Evolutionary conservation across 2,113 vertebrate species (phyloP).

Genomic region (Halichoerus grypus): DNA sequence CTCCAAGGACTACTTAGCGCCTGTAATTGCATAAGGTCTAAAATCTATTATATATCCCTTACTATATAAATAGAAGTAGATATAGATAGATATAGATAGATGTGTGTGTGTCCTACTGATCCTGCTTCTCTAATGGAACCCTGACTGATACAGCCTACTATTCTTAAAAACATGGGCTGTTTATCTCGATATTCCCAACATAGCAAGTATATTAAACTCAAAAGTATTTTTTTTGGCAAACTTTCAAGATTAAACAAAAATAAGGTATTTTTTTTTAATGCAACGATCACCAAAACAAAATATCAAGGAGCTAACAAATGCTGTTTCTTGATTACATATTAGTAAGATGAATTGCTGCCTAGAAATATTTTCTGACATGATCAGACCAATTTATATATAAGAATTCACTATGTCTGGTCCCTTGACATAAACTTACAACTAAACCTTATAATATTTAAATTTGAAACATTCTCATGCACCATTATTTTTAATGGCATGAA

Average conservation of each 20-base stretch:
- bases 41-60: background rate
- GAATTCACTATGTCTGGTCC: background rate
- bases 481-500: background rate
- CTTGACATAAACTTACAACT: background rate
- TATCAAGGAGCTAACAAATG: background rate
- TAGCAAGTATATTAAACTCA: background rate
- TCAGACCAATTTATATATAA: background rate
- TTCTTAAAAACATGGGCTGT: background rate
- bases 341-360: background rate
- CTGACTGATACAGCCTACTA: background rate
- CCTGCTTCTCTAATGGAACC: background rate
- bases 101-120: background rate
- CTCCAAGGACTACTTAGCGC: background rate
- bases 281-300: background rate
- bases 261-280: background rate
- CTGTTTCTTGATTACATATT: background rate
- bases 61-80: background rate
- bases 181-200: background rate
- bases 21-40: background rate
- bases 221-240: constrained; percentile 4
- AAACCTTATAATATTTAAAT: constrained; percentile 13
- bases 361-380: background rate
- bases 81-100: background rate
- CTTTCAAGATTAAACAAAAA: background rate
- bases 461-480: background rate